Percentiles rank a stretch among this genome's conserved stretches.
These are phyloP conservation scores for Coleophora deauratella DNA, from an alignment of 2,888 invertebrate genomes.

Conservation along the genomic window DNA sequence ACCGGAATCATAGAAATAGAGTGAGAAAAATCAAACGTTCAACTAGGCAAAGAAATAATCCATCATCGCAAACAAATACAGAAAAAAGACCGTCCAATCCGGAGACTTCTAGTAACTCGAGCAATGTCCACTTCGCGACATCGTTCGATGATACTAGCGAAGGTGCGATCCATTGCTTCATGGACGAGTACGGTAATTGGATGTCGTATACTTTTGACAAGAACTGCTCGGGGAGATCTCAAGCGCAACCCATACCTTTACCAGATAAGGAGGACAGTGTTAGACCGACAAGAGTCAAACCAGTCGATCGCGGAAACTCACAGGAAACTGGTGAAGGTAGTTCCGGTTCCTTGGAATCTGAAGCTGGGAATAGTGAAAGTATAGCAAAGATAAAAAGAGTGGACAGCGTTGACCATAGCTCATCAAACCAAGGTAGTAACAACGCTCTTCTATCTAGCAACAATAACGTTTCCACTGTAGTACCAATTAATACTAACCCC, in stretches of 20 bases:
- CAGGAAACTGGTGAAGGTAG: conserved; percentile 64
- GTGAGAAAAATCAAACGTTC: conserved; percentile 74
- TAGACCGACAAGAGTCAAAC: conserved; percentile 39
- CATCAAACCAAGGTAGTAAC: conserved; percentile 69
- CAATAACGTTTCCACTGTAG: conserved; percentile 58
- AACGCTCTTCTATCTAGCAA: conserved; percentile 63
- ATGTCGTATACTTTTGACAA: conserved; percentile 88
- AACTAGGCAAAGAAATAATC: conserved; percentile 62
- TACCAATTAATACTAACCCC: conserved; percentile 55
- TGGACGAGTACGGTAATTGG: conserved; percentile 91
- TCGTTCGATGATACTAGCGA: conserved; percentile 88
- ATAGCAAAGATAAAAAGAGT: conserved; percentile 50
- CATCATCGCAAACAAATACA: conserved; percentile 36
- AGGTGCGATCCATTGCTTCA: conserved; percentile 89
- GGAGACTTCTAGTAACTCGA: conserved; percentile 43
- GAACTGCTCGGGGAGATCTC: conserved; percentile 74
- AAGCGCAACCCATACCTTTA: conserved; percentile 52
- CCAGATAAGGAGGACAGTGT: conserved; percentile 47
- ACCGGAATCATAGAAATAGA: conserved; percentile 63
- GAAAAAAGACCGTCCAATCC: conserved; percentile 40
- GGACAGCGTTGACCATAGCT: conserved; percentile 62
- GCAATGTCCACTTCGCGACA: conserved; percentile 79
- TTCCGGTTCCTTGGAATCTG: conserved; percentile 64
- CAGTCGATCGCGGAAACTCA: conserved; percentile 47
- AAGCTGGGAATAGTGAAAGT: conserved; percentile 53